Conservation (phyloP, 1,140 invertebrate genomes). For the Antheraea pernyi region DNA sequence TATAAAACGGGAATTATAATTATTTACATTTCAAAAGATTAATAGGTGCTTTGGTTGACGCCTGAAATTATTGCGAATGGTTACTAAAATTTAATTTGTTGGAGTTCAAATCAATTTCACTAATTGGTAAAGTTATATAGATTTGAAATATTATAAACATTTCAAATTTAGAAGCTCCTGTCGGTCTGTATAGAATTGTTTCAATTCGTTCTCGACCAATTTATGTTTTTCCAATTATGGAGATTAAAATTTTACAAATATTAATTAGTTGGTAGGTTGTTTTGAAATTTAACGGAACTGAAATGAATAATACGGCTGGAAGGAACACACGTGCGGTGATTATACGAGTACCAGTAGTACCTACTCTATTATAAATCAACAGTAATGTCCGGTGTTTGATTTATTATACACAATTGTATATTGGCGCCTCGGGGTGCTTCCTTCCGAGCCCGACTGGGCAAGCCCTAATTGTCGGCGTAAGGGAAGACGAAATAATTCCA, state of each 20-base stretch:
- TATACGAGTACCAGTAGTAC: constrained; percentile 18
- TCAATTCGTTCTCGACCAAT: constrained; percentile 4
- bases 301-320: not conserved
- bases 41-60: constrained; percentile 20
- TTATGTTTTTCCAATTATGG: constrained; percentile 8
- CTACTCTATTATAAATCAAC: constrained; percentile 39
- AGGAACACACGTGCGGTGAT: constrained; percentile 24
- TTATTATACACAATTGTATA: constrained; percentile 45
- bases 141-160: constrained; percentile 26
- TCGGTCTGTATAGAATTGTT: constrained; percentile 20
- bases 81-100: constrained; percentile 25
- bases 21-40: constrained; percentile 2
- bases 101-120: constrained; percentile 29
- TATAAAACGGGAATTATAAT: not conserved
- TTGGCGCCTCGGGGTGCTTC: constrained; percentile 38
- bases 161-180: constrained; percentile 12
- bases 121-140: constrained; percentile 30
- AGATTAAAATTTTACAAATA: constrained; percentile 20
- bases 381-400: constrained; percentile 38
- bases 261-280: not conserved
- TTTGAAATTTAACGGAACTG: not conserved
- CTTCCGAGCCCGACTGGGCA: constrained; percentile 36
- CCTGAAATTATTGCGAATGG: constrained; percentile 15
- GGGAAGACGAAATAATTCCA: constrained; percentile 45
- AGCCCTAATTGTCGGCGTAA: constrained; percentile 37